A percentile compares a stretch with the other conserved stretches of the same genome.
Evolutionary conservation across 2,113 vertebrate species (phyloP).

Genomic region (Pandion haliaetus): DNA sequence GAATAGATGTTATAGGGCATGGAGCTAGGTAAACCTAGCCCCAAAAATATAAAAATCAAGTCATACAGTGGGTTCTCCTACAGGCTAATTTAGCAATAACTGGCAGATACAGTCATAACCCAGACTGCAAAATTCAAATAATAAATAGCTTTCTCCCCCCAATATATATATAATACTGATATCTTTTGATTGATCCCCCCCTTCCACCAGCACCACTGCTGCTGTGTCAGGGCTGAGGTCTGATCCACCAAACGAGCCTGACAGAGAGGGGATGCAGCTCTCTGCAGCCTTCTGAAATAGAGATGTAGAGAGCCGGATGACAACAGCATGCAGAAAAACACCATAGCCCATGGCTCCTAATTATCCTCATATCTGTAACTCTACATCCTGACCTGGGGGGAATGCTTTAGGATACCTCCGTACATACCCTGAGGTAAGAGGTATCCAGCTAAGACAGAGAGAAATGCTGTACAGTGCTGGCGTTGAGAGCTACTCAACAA

Average conservation of each 20-base stretch:
- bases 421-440: background rate
- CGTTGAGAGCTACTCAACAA: background rate
- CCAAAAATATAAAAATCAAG: background rate
- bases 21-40: background rate
- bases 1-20: background rate
- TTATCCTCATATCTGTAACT: slow-evolving; percentile 10
- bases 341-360: background rate
- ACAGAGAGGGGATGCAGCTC: background rate
- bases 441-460: background rate
- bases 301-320: background rate
- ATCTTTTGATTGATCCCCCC: background rate
- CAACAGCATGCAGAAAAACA: background rate
- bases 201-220: background rate
- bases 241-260: background rate
- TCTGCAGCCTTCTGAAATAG: background rate
- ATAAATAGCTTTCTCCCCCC: too few species aligned
- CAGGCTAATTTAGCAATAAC: background rate
- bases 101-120: background rate
- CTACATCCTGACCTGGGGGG: background rate
- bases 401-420: slow-evolving; percentile 3
- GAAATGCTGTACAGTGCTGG: background rate
- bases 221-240: background rate
- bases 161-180: too few species aligned
- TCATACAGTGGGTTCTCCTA: background rate
- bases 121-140: background rate